phyloP scores from a whole-genome alignment of 1,140 invertebrate genomes.

The Pseudachorutes palmiensis region DNA sequence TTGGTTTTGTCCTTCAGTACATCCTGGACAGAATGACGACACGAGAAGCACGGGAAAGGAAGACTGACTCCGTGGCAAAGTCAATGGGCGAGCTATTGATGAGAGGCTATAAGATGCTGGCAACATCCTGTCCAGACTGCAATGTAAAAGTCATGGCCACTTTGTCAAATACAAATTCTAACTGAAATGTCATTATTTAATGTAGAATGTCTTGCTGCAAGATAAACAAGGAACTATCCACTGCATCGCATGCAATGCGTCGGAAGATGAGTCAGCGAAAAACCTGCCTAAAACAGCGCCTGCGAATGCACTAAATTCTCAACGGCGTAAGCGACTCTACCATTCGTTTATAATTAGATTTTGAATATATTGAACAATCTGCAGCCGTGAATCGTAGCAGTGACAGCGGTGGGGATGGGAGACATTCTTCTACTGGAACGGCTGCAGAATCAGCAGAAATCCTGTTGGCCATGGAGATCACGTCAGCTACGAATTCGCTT shows the following conservation, averaged over 20 bases:
- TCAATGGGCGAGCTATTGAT: conserved; percentile 30
- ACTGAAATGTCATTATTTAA: conserved; percentile 7
- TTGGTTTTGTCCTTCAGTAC: background rate
- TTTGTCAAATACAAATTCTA: conserved; percentile 2
- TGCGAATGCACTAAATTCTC: background rate
- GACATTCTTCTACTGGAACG: background rate
- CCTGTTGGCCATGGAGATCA: conserved; percentile 12
- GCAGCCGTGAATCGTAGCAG: too few relatives aligned
- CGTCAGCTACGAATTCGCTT: background rate
- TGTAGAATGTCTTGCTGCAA: conserved; percentile 31
- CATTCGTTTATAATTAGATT: too few relatives aligned
- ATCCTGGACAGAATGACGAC: background rate
- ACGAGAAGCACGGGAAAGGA: background rate
- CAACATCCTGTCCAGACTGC: conserved; percentile 25
- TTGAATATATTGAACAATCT: too few relatives aligned
- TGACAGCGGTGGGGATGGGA: too few relatives aligned
- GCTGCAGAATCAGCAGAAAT: conserved; percentile 6
- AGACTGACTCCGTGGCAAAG: conserved; percentile 20
- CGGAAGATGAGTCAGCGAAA: background rate
- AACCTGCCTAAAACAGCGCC: background rate
- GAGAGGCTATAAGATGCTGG: conserved; percentile 32
- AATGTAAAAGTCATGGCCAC: conserved; percentile 18
- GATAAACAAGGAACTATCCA: conserved; percentile 19
- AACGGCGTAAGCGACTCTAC: too few relatives aligned
- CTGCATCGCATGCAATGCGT: conserved; percentile 21